Base-by-base conservation (phyloP, 2,113 vertebrate species). In the Euleptes europaea region DNA sequence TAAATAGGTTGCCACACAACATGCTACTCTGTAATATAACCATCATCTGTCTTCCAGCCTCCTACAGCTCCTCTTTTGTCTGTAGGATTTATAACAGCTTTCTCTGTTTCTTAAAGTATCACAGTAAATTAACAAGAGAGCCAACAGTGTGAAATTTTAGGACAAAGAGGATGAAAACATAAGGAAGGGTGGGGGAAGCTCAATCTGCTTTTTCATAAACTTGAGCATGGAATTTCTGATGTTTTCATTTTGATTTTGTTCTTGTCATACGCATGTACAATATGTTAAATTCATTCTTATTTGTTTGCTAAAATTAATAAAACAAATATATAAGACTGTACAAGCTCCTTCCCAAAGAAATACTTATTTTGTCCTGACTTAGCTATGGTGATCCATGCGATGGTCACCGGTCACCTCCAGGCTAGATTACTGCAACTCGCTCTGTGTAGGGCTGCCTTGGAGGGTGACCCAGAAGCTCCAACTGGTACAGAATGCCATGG, bases 321-420 rank as follows among this genome's bases (percentile, higher is more conserved):
- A 31, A 51, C 42, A 80, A 11, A 49, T 49, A 40, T 54, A 57
- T 3, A 57, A 31, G 42, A 19, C 72, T n/a, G 26, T 88, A 63
- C 72, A 44, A 65, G 28, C 8, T n/a, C 8, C 81, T 69, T 66
- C 69, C 15, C 23, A 15, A 88, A 85, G 33, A 86, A 88, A 83
- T 79, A 84, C 69, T 90, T 93, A 60, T 80, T 89, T 91, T 84
- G 10, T 17, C n/a, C n/a, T n/a, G n/a, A n/a, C n/a, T n/a, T n/a
- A n/a, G n/a, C n/a, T n/a, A n/a, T n/a, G n/a, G n/a, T n/a, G n/a
- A n/a, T n/a, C n/a, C n/a, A n/a, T n/a, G n/a, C n/a, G n/a, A n/a
- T n/a, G n/a, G n/a, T n/a, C n/a, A n/a, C n/a, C n/a, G n/a, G n/a
- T n/a, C n/a, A n/a, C n/a, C n/a, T n/a, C n/a, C n/a, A n/a, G n/a